Conservation (phyloP, 2,888 invertebrate genomes). For the Tipula vernalis region DNA sequence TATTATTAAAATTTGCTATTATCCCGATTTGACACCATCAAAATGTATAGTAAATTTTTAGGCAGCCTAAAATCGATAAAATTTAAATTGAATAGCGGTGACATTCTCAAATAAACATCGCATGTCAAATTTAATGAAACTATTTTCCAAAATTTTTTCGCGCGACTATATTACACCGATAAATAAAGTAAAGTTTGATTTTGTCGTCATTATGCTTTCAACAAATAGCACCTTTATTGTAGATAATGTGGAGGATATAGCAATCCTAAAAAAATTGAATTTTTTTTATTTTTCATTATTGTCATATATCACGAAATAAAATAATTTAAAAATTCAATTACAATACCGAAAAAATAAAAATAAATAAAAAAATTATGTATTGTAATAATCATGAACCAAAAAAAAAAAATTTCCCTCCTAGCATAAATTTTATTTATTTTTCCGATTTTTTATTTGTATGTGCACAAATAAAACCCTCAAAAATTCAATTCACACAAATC, state of each 20-base stretch:
- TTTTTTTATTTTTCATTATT: not conserved
- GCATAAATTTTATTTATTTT: not conserved
- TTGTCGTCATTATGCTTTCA: not conserved
- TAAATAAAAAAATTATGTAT: not conserved
- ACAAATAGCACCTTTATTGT: not conserved
- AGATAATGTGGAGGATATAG: not conserved
- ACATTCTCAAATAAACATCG: not conserved
- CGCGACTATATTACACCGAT: not conserved
- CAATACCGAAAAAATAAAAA: not conserved
- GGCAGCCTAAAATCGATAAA: not conserved
- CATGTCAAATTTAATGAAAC: not conserved
- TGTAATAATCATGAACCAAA: not conserved
- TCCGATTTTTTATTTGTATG: not conserved
- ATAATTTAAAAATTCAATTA: conserved; percentile 4
- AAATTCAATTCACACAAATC: not conserved
- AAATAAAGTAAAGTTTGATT: not conserved
- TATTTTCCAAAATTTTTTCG: not conserved
- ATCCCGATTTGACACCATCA: too few relatives aligned
- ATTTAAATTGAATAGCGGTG: not conserved
- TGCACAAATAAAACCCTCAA: not conserved
- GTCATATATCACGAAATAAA: not conserved
- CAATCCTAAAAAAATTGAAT: not conserved
- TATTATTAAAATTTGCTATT: too few relatives aligned
- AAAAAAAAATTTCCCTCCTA: not conserved
- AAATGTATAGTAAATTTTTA: too few relatives aligned